Conservation (phyloP, 2,113 vertebrate species). For the Pelvicachromis taeniatus region DNA sequence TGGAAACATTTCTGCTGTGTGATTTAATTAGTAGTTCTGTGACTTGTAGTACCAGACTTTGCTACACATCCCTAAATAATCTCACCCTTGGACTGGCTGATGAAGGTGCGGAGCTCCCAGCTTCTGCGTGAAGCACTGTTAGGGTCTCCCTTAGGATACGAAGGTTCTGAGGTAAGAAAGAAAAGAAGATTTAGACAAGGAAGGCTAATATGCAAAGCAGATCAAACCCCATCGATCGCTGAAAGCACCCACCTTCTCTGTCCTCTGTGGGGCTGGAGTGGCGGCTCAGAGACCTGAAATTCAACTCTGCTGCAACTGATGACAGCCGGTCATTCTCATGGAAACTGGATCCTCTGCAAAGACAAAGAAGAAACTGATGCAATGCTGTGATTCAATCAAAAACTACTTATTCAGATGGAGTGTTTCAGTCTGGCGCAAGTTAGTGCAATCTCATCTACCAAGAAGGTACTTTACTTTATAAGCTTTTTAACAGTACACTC, state of each 20-base stretch:
- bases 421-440: neutral
- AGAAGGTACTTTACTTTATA: neutral
- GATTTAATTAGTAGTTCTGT: neutral
- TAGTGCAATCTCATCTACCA: neutral
- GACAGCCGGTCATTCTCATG: conserved; percentile 94
- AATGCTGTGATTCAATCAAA: neutral
- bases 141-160: conserved; percentile 86
- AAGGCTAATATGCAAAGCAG: neutral
- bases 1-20: neutral
- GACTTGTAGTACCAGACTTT: neutral
- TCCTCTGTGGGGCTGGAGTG: conserved; percentile 98
- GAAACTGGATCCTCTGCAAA: conserved; percentile 84
- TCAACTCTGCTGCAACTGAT: conserved; percentile 87
- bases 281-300: conserved; percentile 94
- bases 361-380: neutral
- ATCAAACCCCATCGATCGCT: neutral
- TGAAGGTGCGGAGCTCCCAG: conserved; percentile 94
- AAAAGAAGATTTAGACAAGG: neutral
- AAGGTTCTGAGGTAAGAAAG: conserved; percentile 76
- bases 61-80: neutral
- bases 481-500: neutral
- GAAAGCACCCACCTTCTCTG: conserved; percentile 80
- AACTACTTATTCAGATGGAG: neutral
- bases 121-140: conserved; percentile 79
- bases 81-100: conserved; percentile 90